Evolutionary conservation across 2,888 invertebrate species (phyloP), one percentile per base, ranked within the genome.

Genomic region (Limulus polyphemus): DNA sequence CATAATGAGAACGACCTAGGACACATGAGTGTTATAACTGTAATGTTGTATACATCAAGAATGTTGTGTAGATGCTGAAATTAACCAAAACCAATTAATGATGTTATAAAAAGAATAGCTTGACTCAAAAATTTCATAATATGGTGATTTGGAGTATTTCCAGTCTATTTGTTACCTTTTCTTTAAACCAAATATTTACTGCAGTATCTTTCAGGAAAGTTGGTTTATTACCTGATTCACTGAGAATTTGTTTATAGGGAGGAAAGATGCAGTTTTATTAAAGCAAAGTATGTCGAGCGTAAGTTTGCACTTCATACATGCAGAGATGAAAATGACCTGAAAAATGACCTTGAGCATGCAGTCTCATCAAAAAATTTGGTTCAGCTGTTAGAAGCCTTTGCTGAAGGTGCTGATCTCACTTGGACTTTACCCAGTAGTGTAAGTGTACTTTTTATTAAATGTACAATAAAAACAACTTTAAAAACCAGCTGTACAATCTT

Each of bases 251-350:
- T 50, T 46, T 47, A n/a, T 74, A 93, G 92, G 92, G 92, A 94
- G 72, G 90, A 92, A 75, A 83, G 94, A 60, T 86, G 91, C 72
- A 85, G 89, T 73, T 97, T 92, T 74, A 97, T 97, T 73, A 83
- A 91, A 69, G 88, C 90, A 70, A 97, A 97, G 79, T 97, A 97
- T 79, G 89, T 94, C 68, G 90, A 90, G 71, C 86, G 88, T 72
- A 83, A 87, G 72, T 92, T 84, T 77, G 87, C 86, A 13, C 83
- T 86, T 76, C 83, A 83, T 68, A 89, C 89, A 0, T 90, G 89
- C 73, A 83, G 86, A 62, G 88, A 87, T 75, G 86, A 87, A 71
- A 83, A 83, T 60, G 90, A 90, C 75, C 32, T 32, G 11, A 48
- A 67, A 73, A n/a, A 70, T 11, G 62, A 93, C 76, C 82, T 94